Percentiles rank a stretch among this genome's conserved stretches.
phyloP scores from a whole-genome alignment of 2,888 invertebrate genomes.

The Drosophila neonasuta region DNA sequence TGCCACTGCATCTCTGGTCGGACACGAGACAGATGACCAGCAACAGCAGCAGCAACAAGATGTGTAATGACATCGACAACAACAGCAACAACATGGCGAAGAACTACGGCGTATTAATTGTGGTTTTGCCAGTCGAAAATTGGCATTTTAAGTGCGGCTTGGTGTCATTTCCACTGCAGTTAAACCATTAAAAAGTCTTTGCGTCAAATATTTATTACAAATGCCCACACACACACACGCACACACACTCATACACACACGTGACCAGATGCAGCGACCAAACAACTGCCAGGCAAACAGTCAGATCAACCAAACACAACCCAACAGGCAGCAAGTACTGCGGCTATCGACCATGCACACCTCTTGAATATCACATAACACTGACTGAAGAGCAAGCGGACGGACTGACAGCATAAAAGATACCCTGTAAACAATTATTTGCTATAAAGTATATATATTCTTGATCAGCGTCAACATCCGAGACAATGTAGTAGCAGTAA shows the following conservation, averaged over 20 bases:
- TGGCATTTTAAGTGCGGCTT: slow-evolving; percentile 78
- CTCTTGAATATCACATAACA: slow-evolving; percentile 42
- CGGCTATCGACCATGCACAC: slow-evolving; percentile 20
- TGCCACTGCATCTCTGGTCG: slow-evolving; percentile 25
- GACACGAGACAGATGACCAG: neutral
- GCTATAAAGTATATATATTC: too few species aligned
- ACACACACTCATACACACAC: slow-evolving; percentile 1
- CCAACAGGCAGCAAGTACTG: slow-evolving; percentile 1
- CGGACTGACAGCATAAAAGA: neutral
- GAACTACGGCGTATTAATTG: slow-evolving; percentile 69
- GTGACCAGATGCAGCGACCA: neutral
- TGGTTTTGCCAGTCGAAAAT: slow-evolving; percentile 75
- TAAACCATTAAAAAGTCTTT: slow-evolving; percentile 56
- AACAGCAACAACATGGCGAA: slow-evolving; percentile 9
- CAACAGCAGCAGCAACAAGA: neutral
- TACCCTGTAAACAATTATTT: neutral
- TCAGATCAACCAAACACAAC: slow-evolving; percentile 3
- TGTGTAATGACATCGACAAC: slow-evolving; percentile 6
- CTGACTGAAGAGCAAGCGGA: neutral
- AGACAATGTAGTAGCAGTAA: too few species aligned
- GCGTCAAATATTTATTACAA: slow-evolving; percentile 66
- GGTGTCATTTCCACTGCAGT: slow-evolving; percentile 64
- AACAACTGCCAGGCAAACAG: slow-evolving; percentile 12
- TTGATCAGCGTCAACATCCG: too few species aligned
- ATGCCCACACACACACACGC: slow-evolving; percentile 22